Percentiles rank a stretch among this genome's conserved stretches.
These are phyloP conservation scores for Globodera rostochiensis DNA, from an alignment of 1,140 invertebrate genomes.

Conservation along the genomic window DNA sequence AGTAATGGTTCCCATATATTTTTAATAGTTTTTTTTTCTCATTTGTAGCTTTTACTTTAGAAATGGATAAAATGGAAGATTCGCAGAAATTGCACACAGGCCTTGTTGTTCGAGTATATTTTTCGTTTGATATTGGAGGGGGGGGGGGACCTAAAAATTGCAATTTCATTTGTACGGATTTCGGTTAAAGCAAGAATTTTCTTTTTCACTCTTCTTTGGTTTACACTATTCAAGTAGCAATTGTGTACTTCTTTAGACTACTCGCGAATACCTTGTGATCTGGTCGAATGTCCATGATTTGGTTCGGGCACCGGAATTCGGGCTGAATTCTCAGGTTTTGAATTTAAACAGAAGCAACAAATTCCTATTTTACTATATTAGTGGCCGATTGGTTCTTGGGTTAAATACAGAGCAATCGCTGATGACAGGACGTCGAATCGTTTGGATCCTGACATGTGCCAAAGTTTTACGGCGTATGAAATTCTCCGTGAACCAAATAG, in stretches of 20 bases:
- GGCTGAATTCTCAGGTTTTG: not conserved
- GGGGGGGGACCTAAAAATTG: too few relatives aligned
- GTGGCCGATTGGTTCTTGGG: slow-evolving; percentile 22
- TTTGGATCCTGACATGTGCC: not conserved
- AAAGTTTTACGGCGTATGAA: slow-evolving; percentile 9
- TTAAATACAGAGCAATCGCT: slow-evolving; percentile 19
- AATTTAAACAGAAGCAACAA: not conserved
- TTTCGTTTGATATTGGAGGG: too few relatives aligned
- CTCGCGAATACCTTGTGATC: not conserved
- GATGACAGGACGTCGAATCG: not conserved
- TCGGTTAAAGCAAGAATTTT: too few relatives aligned
- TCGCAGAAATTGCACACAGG: slow-evolving; percentile 1
- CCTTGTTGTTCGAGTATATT: slow-evolving; percentile 15
- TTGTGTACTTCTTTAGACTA: not conserved
- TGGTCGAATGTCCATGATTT: slow-evolving; percentile 18
- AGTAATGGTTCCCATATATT: not conserved
- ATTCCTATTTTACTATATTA: slow-evolving; percentile 1
- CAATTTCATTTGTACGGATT: too few relatives aligned
- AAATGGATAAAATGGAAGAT: not conserved
- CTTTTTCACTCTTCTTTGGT: too few relatives aligned
- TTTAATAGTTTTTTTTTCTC: not conserved
- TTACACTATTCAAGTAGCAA: too few relatives aligned
- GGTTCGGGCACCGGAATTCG: slow-evolving; percentile 14
- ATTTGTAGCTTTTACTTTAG: not conserved
- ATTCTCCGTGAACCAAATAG: not conserved